Conservation (phyloP, 2,888 invertebrate genomes). For the Callosobruchus maculatus region DNA sequence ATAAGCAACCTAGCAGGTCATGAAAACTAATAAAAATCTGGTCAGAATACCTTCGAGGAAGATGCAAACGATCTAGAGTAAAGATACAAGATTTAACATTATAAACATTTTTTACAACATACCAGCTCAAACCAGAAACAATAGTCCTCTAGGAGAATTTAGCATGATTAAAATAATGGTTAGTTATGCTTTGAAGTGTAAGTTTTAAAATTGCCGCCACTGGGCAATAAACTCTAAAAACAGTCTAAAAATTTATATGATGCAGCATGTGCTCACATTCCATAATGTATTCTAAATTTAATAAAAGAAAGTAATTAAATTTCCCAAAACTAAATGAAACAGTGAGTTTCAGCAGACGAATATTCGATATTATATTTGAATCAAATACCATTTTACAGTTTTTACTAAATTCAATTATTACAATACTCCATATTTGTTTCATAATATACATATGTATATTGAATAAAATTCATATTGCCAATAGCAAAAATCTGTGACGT, state of each 20-base stretch:
- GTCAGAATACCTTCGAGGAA: too few species aligned
- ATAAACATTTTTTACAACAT: too few species aligned
- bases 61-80: too few species aligned
- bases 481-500: neutral
- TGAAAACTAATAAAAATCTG: too few species aligned
- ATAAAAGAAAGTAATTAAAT: neutral
- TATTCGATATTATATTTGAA: neutral
- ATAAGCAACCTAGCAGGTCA: too few species aligned
- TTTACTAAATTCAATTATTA: neutral
- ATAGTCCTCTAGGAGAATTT: too few species aligned
- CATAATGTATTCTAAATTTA: neutral
- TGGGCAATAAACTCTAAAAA: too few species aligned
- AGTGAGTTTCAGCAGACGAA: neutral
- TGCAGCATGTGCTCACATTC: neutral
- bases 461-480: neutral
- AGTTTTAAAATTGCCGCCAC: too few species aligned
- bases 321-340: neutral
- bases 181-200: too few species aligned
- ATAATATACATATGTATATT: neutral
- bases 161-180: too few species aligned
- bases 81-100: too few species aligned
- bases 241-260: neutral
- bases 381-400: neutral
- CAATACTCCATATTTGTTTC: neutral
- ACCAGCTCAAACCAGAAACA: too few species aligned